phyloP scores from a whole-genome alignment of 2,113 vertebrate species.

The Pelecanoides urinatrix region DNA sequence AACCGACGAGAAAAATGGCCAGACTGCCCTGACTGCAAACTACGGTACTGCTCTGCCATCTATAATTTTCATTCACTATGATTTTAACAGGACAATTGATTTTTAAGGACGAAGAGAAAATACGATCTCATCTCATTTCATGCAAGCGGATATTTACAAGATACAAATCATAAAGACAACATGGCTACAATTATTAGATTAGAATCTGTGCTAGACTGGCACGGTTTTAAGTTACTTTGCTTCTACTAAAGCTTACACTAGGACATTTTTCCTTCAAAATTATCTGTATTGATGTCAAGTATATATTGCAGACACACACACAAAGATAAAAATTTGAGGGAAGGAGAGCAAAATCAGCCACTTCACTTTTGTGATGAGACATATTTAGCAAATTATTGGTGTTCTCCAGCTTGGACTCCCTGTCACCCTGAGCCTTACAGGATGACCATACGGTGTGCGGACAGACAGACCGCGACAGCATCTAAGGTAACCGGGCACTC shows the following conservation, averaged over 20 bases:
- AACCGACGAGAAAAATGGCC: neutral
- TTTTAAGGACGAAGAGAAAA: neutral
- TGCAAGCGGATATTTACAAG: neutral
- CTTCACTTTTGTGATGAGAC: neutral
- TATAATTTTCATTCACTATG: neutral
- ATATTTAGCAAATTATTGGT: neutral
- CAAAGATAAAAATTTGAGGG: neutral
- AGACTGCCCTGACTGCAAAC: neutral
- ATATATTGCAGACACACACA: neutral
- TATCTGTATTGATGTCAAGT: neutral
- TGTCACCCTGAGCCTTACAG: neutral
- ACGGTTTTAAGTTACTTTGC: neutral
- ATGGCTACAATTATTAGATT: neutral
- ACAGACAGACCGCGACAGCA: neutral
- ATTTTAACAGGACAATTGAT: neutral
- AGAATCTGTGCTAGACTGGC: neutral
- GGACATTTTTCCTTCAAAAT: neutral
- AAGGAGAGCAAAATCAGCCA: neutral
- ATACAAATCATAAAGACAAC: neutral
- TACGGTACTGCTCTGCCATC: neutral
- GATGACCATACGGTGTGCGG: rapidly evolving
- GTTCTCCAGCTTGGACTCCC: neutral
- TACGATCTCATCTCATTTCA: neutral
- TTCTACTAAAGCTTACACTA: neutral
- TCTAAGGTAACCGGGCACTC: neutral